Evolutionary conservation across 2,797 vertebrate genomes (phyloP).

Genomic region (Poecile montanus): DNA sequence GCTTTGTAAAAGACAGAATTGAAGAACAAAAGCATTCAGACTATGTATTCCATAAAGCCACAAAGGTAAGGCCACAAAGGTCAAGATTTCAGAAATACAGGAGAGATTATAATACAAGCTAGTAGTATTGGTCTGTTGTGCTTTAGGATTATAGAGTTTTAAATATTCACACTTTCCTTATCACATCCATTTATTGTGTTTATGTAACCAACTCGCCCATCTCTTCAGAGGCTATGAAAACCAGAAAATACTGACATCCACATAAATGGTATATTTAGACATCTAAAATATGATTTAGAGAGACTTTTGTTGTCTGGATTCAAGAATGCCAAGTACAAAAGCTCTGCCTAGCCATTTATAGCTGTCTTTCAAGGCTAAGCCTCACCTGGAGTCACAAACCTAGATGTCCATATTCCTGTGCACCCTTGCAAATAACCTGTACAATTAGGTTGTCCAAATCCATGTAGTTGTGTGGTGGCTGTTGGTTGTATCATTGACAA

Average conservation of each 20-base stretch:
- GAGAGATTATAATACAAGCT: not conserved
- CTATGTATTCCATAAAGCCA: not conserved
- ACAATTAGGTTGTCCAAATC: not conserved
- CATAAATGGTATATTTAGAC: not conserved
- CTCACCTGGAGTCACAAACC: not conserved
- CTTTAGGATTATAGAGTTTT: not conserved
- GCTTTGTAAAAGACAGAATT: not conserved
- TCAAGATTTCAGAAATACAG: not conserved
- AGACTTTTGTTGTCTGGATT: not conserved
- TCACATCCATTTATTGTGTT: not conserved
- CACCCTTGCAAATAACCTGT: not conserved
- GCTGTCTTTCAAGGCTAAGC: not conserved
- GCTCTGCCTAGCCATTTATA: not conserved
- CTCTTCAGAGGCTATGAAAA: not conserved
- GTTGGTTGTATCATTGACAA: not conserved
- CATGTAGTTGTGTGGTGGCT: fast-evolving
- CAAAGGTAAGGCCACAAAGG: not conserved
- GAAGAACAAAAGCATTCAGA: not conserved
- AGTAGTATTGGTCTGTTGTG: not conserved
- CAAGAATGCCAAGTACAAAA: not conserved
- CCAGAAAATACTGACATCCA: not conserved
- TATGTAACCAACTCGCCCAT: not conserved
- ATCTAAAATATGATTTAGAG: not conserved
- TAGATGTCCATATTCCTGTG: not conserved
- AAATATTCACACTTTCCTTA: not conserved